phyloP scores from a whole-genome alignment of 2,113 vertebrate species.

The Psophia crepitans region DNA sequence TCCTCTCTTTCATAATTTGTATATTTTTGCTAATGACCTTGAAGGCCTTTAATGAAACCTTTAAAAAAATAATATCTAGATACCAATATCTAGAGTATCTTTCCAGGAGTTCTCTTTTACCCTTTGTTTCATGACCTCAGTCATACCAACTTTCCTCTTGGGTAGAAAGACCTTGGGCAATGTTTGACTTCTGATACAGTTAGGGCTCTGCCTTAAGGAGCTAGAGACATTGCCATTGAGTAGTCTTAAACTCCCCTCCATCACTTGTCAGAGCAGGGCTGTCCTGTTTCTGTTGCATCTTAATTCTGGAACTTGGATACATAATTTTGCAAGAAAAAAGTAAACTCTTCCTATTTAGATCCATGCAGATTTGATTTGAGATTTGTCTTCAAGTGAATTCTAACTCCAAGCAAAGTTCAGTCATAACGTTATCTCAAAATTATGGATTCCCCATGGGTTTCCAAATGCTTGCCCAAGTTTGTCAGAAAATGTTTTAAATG shows the following conservation, averaged over 20 bases:
- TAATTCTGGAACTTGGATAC: neutral
- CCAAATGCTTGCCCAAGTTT: neutral
- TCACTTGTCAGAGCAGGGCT: neutral
- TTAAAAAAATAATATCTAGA: too few species aligned
- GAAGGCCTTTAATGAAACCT: neutral
- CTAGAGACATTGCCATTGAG: neutral
- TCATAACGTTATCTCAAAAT: neutral
- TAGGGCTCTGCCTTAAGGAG: neutral
- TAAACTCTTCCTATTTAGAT: neutral
- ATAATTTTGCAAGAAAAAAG: neutral
- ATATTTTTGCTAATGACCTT: neutral
- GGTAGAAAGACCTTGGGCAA: neutral
- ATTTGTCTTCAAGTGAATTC: neutral
- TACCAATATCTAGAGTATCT: too few species aligned
- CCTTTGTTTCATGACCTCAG: neutral
- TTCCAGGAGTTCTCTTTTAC: neutral
- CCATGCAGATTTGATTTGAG: neutral
- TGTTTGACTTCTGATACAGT: neutral
- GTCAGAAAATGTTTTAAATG: neutral
- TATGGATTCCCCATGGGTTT: neutral
- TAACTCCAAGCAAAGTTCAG: neutral
- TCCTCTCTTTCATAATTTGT: neutral
- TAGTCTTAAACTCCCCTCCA: neutral
- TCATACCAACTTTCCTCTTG: neutral
- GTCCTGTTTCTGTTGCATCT: neutral